A percentile compares a stretch with the other conserved stretches of the same genome.
Conservation (phyloP, 2,888 invertebrate genomes). For the Drosophila koepferae region DNA sequence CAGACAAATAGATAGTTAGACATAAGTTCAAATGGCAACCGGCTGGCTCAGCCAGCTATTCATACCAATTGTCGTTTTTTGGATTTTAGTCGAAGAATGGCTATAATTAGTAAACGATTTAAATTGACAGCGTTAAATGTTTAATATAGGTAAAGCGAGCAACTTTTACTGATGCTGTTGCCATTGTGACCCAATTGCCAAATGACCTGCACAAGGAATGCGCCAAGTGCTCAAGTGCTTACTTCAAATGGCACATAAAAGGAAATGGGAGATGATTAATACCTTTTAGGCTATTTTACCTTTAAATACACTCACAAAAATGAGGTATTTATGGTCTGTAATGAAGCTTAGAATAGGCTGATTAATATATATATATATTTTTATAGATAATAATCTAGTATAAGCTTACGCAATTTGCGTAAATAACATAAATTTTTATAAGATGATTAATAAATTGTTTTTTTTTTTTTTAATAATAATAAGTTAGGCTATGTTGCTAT, state of each 20-base stretch:
- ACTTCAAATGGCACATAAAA: slow-evolving; percentile 15
- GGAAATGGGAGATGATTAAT: slow-evolving; percentile 21
- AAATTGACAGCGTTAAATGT: slow-evolving; percentile 3
- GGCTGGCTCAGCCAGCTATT: neutral
- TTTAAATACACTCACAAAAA: neutral
- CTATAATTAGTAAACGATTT: slow-evolving; percentile 13
- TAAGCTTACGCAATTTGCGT: too few relatives aligned
- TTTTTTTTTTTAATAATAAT: neutral
- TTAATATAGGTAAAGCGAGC: slow-evolving; percentile 2
- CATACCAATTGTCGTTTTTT: neutral
- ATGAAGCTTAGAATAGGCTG: neutral
- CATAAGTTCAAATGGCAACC: slow-evolving; percentile 6
- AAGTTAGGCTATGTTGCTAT: neutral
- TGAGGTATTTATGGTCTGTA: neutral
- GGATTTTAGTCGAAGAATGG: slow-evolving; percentile 4
- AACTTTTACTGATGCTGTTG: neutral
- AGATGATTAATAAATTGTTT: too few relatives aligned
- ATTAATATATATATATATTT: neutral
- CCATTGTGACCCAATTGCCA: slow-evolving; percentile 63
- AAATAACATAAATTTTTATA: too few relatives aligned
- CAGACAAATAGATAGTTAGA: neutral
- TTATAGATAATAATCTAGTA: neutral
- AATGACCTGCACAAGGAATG: slow-evolving; percentile 64
- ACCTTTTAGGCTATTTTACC: slow-evolving; percentile 22
- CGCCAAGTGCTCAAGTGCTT: slow-evolving; percentile 36